Conservation (phyloP, 2,113 vertebrate species). For the Psammodynastes pulverulentus region DNA sequence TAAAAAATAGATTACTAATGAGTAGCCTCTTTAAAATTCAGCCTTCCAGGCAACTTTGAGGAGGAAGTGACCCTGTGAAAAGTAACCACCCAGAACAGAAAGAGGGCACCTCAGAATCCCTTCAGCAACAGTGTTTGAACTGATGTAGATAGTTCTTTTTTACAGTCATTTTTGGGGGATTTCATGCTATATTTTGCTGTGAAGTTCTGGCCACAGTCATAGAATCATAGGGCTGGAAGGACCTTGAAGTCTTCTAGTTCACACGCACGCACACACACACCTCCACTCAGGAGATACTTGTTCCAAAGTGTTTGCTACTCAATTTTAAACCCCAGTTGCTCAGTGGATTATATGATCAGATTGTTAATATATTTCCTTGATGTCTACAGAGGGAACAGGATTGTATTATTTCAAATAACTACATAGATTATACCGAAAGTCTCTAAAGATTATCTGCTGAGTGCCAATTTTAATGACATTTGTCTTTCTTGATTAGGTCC, state of each 20-base stretch:
- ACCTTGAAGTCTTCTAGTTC: not conserved
- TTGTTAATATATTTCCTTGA: constrained; percentile 54
- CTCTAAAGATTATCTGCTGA: constrained; percentile 70
- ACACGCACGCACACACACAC: not conserved
- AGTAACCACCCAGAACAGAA: not conserved
- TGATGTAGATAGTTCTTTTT: not conserved
- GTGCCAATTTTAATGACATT: constrained; percentile 77
- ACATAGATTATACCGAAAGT: constrained; percentile 62
- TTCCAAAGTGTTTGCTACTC: not conserved
- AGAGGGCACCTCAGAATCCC: not conserved
- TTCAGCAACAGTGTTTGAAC: not conserved
- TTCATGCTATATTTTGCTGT: not conserved
- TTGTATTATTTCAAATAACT: constrained; percentile 56
- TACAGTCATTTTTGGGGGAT: not conserved
- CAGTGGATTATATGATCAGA: not conserved
- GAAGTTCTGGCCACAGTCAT: not conserved
- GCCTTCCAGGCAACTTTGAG: no score
- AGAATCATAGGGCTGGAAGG: not conserved
- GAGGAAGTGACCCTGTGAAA: no score
- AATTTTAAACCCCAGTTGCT: not conserved
- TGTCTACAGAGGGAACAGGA: constrained; percentile 53
- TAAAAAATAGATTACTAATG: no score
- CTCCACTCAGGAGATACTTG: not conserved
- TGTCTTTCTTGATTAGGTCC: constrained; percentile 78
- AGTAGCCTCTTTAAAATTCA: no score